Evolutionary conservation across 2,888 invertebrate species (phyloP).

Genomic region (Drosophila neutralis): DNA sequence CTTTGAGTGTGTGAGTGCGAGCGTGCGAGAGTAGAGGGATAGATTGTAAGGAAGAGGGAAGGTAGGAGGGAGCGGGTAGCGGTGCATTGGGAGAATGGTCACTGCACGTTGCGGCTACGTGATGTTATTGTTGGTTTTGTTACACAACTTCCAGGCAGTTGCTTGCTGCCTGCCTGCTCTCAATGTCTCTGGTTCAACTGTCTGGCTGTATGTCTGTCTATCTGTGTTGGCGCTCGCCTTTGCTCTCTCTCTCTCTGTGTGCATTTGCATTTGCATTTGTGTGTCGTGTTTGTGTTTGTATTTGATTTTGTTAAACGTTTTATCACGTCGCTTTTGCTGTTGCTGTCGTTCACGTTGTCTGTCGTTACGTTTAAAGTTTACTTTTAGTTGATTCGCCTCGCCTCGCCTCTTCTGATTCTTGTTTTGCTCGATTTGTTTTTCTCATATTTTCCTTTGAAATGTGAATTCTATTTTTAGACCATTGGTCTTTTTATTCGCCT

Average conservation of each 20-base stretch:
- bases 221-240: constrained; percentile 9
- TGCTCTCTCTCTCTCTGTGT: constrained; percentile 23
- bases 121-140: constrained; percentile 67
- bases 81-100: constrained; percentile 27
- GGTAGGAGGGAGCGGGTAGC: not conserved
- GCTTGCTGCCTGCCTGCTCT: constrained; percentile 20
- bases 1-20: not conserved
- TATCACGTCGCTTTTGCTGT: constrained; percentile 60
- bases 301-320: constrained; percentile 71
- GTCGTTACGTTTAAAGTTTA: constrained; percentile 54
- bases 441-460: constrained; percentile 71
- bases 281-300: constrained; percentile 34
- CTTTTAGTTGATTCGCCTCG: constrained; percentile 42
- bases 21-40: constrained; percentile 16
- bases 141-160: constrained; percentile 64
- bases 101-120: constrained; percentile 71
- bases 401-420: constrained; percentile 37
- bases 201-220: constrained; percentile 2
- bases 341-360: constrained; percentile 17
- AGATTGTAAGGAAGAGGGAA: constrained; percentile 14
- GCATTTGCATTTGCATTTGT: constrained; percentile 39
- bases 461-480: constrained; percentile 71
- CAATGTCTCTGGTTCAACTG: constrained; percentile 11
- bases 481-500: constrained; percentile 38
- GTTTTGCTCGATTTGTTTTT: constrained; percentile 63